A percentile compares a stretch with the other conserved stretches of the same genome.
Conservation (phyloP, 1,140 invertebrate species). For the Drosophila quadrilineata region DNA sequence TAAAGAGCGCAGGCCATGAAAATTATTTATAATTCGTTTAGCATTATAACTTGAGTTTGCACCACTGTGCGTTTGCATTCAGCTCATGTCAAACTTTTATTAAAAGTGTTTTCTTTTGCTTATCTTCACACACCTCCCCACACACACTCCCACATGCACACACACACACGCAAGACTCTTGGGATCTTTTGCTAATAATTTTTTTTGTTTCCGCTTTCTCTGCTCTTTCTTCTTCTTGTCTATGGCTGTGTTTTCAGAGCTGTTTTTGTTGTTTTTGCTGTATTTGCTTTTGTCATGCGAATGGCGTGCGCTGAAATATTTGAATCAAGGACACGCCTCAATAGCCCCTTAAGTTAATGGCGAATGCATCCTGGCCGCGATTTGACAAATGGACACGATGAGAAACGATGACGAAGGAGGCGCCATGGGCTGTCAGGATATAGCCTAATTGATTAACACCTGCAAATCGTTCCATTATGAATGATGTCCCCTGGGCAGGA, state of each 20-base stretch:
- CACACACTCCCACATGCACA: constrained; percentile 6
- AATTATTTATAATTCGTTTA: too few species aligned
- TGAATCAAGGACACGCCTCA: constrained; percentile 35
- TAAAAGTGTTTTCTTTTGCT: constrained; percentile 52
- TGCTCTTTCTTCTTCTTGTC: neutral
- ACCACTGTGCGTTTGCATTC: constrained; percentile 27
- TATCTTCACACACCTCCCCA: constrained; percentile 21
- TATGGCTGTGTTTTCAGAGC: too few species aligned
- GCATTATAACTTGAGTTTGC: neutral
- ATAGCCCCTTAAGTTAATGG: constrained; percentile 20
- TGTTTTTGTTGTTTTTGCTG: neutral
- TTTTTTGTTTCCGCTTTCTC: neutral
- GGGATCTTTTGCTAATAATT: neutral
- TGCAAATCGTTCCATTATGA: constrained; percentile 49
- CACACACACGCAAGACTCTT: constrained; percentile 15
- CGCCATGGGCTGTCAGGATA: constrained; percentile 11
- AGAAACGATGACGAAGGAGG: neutral
- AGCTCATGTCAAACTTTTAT: constrained; percentile 45
- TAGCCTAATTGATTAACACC: constrained; percentile 58
- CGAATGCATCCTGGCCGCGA: constrained; percentile 7
- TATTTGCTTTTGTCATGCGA: constrained; percentile 1
- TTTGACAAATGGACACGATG: constrained; percentile 10
- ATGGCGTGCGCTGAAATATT: constrained; percentile 38
- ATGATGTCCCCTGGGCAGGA: constrained; percentile 16
- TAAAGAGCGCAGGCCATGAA: too few species aligned